Conservation (phyloP, 1,140 invertebrate species). For the Rhopalosiphum maidis region DNA sequence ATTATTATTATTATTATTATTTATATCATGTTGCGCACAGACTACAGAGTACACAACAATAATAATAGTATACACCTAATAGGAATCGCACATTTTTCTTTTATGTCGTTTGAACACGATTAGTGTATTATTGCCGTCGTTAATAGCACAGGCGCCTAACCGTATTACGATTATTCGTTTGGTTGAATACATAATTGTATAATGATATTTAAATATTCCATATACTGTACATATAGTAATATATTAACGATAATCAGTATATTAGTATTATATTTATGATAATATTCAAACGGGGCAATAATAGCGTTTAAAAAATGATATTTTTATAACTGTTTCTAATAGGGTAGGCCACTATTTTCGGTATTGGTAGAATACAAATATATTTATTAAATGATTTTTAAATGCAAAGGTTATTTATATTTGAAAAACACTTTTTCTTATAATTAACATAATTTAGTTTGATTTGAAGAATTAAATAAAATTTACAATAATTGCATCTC, state of each 20-base stretch:
- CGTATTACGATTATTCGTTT: no score
- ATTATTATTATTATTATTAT: no score
- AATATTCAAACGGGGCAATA: no score
- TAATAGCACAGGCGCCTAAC: not conserved
- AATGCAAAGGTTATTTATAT: not conserved
- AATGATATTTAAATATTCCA: not conserved
- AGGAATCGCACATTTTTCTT: not conserved
- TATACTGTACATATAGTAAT: not conserved
- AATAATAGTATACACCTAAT: not conserved
- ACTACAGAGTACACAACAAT: not conserved
- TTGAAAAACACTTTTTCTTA: not conserved
- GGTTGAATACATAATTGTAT: not conserved
- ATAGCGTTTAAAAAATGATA: no score
- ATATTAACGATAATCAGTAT: no score
- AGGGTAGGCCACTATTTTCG: no score
- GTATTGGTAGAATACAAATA: no score
- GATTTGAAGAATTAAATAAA: not conserved
- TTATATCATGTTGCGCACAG: not conserved
- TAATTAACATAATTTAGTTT: not conserved
- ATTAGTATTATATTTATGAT: no score
- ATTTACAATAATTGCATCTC: no score
- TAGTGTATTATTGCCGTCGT: not conserved
- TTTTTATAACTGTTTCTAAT: no score
- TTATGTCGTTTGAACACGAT: not conserved
- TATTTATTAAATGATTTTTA: not conserved